Evolutionary conservation across 2,888 invertebrate species (phyloP).

Genomic region (Ophion ellenae): DNA sequence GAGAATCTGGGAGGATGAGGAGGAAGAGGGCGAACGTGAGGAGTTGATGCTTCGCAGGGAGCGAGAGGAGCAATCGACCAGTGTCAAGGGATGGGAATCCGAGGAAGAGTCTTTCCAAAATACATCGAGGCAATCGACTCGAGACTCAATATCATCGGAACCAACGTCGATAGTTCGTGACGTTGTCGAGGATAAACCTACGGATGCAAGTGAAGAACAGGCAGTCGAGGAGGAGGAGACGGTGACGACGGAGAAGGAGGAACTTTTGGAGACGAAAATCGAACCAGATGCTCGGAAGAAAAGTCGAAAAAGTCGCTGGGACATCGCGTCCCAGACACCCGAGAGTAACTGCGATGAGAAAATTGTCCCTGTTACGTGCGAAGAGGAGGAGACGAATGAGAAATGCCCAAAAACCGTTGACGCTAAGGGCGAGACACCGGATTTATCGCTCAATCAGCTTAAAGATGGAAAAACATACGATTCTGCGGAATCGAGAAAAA

Average conservation of each 20-base stretch:
- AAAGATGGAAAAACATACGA: slow-evolving; percentile 44
- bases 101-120: slow-evolving; percentile 68
- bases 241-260: slow-evolving; percentile 12
- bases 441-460: neutral
- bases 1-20: slow-evolving; percentile 82
- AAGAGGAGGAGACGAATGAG: slow-evolving; percentile 63
- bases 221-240: slow-evolving; percentile 19
- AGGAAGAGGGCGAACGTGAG: slow-evolving; percentile 80
- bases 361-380: slow-evolving; percentile 74
- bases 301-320: slow-evolving; percentile 78
- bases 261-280: slow-evolving; percentile 26
- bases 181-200: neutral
- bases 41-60: slow-evolving; percentile 74
- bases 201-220: neutral
- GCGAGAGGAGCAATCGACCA: slow-evolving; percentile 54
- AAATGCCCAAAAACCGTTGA: slow-evolving; percentile 37
- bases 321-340: slow-evolving; percentile 74
- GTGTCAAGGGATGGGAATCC: slow-evolving; percentile 71
- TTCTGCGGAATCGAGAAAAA: slow-evolving; percentile 39
- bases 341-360: slow-evolving; percentile 75
- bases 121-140: slow-evolving; percentile 26
- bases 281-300: slow-evolving; percentile 51
- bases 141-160: slow-evolving; percentile 40
- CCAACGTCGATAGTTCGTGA: slow-evolving; percentile 8
- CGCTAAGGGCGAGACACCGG: slow-evolving; percentile 3